Evolutionary conservation across 2,888 invertebrate species (phyloP).

Genomic region (Drosophila koepferae): DNA sequence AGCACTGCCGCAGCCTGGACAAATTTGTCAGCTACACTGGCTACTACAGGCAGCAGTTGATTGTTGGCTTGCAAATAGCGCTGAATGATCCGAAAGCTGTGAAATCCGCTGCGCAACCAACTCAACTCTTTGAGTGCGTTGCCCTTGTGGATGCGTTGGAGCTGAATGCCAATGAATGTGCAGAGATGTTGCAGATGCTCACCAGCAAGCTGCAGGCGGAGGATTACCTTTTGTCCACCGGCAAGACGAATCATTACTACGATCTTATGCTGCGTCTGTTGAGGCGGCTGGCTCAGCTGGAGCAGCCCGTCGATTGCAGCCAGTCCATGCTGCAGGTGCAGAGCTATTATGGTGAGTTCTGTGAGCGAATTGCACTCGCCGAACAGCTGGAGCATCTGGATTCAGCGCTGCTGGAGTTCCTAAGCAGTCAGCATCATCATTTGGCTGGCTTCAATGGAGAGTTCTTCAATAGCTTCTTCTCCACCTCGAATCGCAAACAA

Average conservation of each 20-base stretch:
- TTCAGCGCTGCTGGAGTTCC: conserved; percentile 86
- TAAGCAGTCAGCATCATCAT: conserved; percentile 88
- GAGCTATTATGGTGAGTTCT: conserved; percentile 85
- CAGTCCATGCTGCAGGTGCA: conserved; percentile 84
- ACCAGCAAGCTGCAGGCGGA: conserved; percentile 81
- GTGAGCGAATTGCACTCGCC: conserved; percentile 73
- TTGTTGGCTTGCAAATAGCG: conserved; percentile 77
- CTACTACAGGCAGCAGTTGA: conserved; percentile 81
- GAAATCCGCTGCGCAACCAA: conserved; percentile 11
- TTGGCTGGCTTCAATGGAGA: conserved; percentile 86
- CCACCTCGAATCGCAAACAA: conserved; percentile 84
- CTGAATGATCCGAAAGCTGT: conserved; percentile 21
- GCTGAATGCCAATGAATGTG: conserved; percentile 73
- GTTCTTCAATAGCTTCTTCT: conserved; percentile 87
- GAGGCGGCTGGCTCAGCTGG: conserved; percentile 85
- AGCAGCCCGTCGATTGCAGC: conserved; percentile 68
- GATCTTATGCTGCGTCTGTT: conserved; percentile 86
- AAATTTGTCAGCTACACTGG: conserved; percentile 67
- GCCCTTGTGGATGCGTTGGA: conserved; percentile 77
- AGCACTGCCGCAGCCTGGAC: conserved; percentile 65
- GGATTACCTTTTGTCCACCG: conserved; percentile 76
- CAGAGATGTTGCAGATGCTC: conserved; percentile 76
- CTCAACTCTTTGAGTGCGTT: conserved; percentile 69
- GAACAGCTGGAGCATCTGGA: conserved; percentile 87
- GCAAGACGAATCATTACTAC: conserved; percentile 85